A percentile compares a stretch with the other conserved stretches of the same genome.
Conservation (phyloP, 2,797 vertebrate species). For the Chromis chromis region DNA sequence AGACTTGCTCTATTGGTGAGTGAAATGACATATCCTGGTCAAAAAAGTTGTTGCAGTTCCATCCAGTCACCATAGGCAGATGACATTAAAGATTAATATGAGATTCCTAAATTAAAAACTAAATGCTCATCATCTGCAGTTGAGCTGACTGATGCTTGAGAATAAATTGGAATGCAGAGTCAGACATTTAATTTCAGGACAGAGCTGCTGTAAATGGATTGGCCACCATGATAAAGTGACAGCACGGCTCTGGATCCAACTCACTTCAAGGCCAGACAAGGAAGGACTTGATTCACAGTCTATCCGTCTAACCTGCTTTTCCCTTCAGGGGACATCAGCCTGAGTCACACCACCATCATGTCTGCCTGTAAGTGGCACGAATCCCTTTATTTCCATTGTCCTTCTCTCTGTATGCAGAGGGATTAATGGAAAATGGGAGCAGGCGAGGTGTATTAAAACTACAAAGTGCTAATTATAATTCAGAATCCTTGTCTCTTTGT, state of each 20-base stretch:
- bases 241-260: background rate
- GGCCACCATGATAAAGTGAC: background rate
- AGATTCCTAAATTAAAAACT: conserved; percentile 25
- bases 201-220: conserved; percentile 19
- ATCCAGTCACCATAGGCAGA: background rate
- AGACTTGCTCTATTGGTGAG: too few species aligned
- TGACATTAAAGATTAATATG: conserved; percentile 26
- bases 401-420: conserved; percentile 21
- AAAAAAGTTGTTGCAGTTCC: background rate
- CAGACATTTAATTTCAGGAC: conserved; percentile 49
- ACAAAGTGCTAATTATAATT: conserved; percentile 68
- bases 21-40: too few species aligned
- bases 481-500: conserved; percentile 25
- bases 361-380: conserved; percentile 18
- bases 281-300: conserved; percentile 46
- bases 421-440: background rate
- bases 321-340: conserved; percentile 28
- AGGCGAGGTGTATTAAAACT: conserved; percentile 53
- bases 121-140: conserved; percentile 32
- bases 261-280: background rate
- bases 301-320: conserved; percentile 14
- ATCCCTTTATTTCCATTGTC: background rate
- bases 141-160: conserved; percentile 31
- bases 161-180: conserved; percentile 24
- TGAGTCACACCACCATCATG: conserved; percentile 38